Evolutionary conservation across 2,888 invertebrate species (phyloP), one percentile per base, ranked within the genome.

Genomic region (Papilio protenor): DNA sequence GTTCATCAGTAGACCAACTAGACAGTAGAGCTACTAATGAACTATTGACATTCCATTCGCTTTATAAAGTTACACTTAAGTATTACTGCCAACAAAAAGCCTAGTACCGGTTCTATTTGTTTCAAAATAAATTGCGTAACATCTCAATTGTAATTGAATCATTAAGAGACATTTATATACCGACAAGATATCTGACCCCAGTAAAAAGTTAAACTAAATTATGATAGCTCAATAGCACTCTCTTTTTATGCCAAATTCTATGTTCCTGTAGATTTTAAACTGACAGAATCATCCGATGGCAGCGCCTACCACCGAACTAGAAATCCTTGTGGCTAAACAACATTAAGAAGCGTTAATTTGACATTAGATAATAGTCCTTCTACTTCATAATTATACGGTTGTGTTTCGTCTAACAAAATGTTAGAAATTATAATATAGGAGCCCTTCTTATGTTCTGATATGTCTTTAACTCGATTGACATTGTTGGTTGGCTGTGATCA

Each of bases 21-120:
- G 40, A 40, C 8, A 40, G 8, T 40, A 49, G 16, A 27, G 59
- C 47, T 57, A 70, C 16, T 69, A 69, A 33, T 55, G 55, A 75
- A 40, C 70, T 45, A 57, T 75, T 55, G 55, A 70, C 70, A 59
- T 47, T 71, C 23, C 10, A 59, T 57, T 70, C 52, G 21, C 11
- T 40, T 18, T 71, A 16, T 16, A 5, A n/a, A 55, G 40, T 69
- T 8, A 40, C 40, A 40, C 40, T 40, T 40, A 33, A 40, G 4
- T 66, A 40, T 40, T n/a, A 18, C 45, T 69, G 40, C 27, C 69
- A 69, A 45, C 45, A 45, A 14, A 66, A 18, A 18, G 11, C 14
- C 16, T 69, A 45, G 23, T 14, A 47, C 47, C 21, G 16, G 23
- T 70, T 70, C 14, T 47, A 70, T 5, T 49, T 47, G 66, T 40